Evolutionary conservation across 2,888 invertebrate genomes (phyloP), one percentile per base, ranked within the genome.

Genomic region (Myopa tessellatipennis): DNA sequence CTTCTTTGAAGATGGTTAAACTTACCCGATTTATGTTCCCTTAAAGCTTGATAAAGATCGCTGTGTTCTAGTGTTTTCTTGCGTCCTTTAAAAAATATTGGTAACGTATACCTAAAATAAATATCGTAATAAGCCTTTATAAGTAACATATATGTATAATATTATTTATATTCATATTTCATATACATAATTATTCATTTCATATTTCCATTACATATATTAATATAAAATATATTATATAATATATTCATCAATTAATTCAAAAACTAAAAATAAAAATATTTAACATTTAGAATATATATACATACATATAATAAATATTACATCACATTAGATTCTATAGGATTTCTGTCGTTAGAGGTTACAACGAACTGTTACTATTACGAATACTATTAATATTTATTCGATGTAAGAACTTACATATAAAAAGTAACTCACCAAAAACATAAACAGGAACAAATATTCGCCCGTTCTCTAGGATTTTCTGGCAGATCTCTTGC

Each of bases 31-130:
- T 91, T 91, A 87, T 96, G 96, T 38, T 90, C 90, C 60, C 89
- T 90, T 71, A 94, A 90, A 0, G 95, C 92, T 83, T 93, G 92
- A 84, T 93, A 94, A 65, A 97, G 90, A 88, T 97, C 97, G 40
- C 92, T 90, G 67, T 93, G 91, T 81, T 93, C 94, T 70, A 97
- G 88, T 72, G 93, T 92, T 83, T 94, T 93, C 77, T 90, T 91
- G 83, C 93, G 92, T 0, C 96, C 96, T 85, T 92, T 92, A 82
- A 92, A 92, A 89, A 96, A 96, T 83, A 95, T 90, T 6, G 93
- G 93, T 84, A 95, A 90, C 76, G 95, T 93, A 93, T 95, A 96
- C 89, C 94, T 94, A 86, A 63, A 90, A 87, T 80, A 77, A 63
- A 12, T 76, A 55, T 63, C 14, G 12, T n/a, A 10, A 63, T 7